phyloP scores from a whole-genome alignment of 2,797 vertebrate genomes.

The Tenualosa thibaudeaui region DNA sequence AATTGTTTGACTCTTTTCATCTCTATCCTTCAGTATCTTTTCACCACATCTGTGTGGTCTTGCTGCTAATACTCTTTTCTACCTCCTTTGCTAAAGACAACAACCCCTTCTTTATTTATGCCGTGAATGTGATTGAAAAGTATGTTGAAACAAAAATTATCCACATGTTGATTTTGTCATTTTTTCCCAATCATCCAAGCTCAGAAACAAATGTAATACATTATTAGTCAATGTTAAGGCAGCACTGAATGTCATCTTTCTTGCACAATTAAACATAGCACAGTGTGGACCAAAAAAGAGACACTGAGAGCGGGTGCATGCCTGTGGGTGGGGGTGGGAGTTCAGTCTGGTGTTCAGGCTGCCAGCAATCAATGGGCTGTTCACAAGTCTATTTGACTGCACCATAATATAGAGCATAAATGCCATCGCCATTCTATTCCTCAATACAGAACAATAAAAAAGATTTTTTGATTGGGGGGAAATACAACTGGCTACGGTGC shows the following conservation, averaged over 20 bases:
- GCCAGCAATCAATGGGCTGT: constrained; percentile 55
- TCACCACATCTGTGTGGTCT: constrained; percentile 68
- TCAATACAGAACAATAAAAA: constrained; percentile 53
- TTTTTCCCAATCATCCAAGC: neutral
- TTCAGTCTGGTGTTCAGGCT: constrained; percentile 30
- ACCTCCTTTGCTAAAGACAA: neutral
- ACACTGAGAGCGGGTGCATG: constrained; percentile 35
- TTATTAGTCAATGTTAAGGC: constrained; percentile 44
- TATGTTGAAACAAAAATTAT: neutral
- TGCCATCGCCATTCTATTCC: constrained; percentile 56
- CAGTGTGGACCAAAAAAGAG: constrained; percentile 30
- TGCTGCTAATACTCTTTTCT: constrained; percentile 37
- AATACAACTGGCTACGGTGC: too few relatives aligned
- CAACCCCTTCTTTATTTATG: neutral
- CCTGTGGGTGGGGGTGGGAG: constrained; percentile 29
- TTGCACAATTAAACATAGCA: too few relatives aligned
- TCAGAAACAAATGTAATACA: constrained; percentile 37
- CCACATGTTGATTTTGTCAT: neutral
- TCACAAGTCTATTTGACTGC: constrained; percentile 37
- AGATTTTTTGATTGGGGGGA: too few relatives aligned
- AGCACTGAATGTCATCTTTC: too few relatives aligned
- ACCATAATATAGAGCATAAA: constrained; percentile 30
- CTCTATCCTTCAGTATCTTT: constrained; percentile 62
- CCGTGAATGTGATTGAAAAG: neutral
- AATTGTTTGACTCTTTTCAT: constrained; percentile 67